phyloP scores from a whole-genome alignment of 1,140 invertebrate species.

The Amyelois transitella region DNA sequence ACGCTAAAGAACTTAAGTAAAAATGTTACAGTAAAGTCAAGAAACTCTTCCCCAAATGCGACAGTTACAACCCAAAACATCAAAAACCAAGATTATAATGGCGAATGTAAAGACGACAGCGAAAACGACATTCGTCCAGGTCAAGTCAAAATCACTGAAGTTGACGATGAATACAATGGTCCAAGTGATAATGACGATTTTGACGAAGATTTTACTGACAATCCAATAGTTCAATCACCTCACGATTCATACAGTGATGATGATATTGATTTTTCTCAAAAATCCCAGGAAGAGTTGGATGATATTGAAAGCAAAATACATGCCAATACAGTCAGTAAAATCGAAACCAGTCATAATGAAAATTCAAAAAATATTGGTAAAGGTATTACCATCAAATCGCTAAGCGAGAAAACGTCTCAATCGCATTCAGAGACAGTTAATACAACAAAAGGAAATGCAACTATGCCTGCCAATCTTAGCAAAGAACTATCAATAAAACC shows the following conservation, averaged over 20 bases:
- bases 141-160: conserved; percentile 48
- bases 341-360: conserved; percentile 16
- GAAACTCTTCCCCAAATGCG: conserved; percentile 25
- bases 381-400: conserved; percentile 48
- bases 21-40: conserved; percentile 46
- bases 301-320: conserved; percentile 33
- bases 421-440: conserved; percentile 2
- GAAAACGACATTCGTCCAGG: conserved; percentile 29
- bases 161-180: conserved; percentile 35
- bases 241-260: not conserved
- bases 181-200: conserved; percentile 34
- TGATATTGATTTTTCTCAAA: not conserved
- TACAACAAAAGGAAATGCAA: conserved; percentile 3
- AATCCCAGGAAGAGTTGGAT: conserved; percentile 24
- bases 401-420: conserved; percentile 24
- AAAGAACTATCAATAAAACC: conserved; percentile 19
- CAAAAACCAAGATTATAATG: conserved; percentile 19
- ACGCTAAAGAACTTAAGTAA: conserved; percentile 46
- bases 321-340: conserved; percentile 25
- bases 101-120: conserved; percentile 30
- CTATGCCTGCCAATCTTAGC: conserved; percentile 7
- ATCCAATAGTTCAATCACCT: conserved; percentile 1
- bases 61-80: conserved; percentile 12
- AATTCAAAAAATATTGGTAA: conserved; percentile 48
- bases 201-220: conserved; percentile 28